Base-by-base conservation (phyloP, 2,797 vertebrate genomes). In the Ispidina lecontei region DNA sequence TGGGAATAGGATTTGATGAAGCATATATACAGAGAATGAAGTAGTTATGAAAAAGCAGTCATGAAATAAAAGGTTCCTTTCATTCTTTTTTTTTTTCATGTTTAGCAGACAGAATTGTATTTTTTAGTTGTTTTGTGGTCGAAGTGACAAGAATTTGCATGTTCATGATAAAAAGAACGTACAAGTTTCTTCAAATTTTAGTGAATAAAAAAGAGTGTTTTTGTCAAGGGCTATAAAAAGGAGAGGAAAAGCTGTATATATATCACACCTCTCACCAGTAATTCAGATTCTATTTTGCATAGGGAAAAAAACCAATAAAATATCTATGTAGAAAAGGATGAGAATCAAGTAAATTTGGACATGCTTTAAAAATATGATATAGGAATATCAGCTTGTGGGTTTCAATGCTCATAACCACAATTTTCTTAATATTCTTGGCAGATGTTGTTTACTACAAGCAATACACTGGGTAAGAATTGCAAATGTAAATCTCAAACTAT, bases 1-100 rank as follows among this genome's bases (percentile, higher is more conserved):
- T 88, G n/a, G 54, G n/a, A 89, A 83, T n/a, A 28, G 58, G 41
- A 69, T 91, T 69, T 77, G 63, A 75, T 75, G 52, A 84, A 85
- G 69, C 46, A 52, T 31, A 63, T 51, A 49, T 43, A 70, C 28
- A 28, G 51, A 81, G 51, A 78, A 44, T 47, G 18, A 72, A 73
- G 33, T 29, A 86, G 31, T 54, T 70, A 44, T 25, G n/a, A 73
- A 84, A 83, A 90, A 68, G 28, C 9, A 67, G n/a, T 43, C 86
- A 82, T 70, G 37, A 90, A 90, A 92, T 44, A 6, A 78, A 92
- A 74, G 18, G 4, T 43, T 88, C n/a, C 8, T 75, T 70, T 89
- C 22, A 63, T 22, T 19, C 2, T 8, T 9, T 1, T 10, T 7
- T 9, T 2, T 12, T 41, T 21, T 15, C 37, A 25, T 46, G 26